Evolutionary conservation across 2,113 vertebrate species (phyloP), one percentile per base, ranked within the genome.

Genomic region (Microtus richardsoni): DNA sequence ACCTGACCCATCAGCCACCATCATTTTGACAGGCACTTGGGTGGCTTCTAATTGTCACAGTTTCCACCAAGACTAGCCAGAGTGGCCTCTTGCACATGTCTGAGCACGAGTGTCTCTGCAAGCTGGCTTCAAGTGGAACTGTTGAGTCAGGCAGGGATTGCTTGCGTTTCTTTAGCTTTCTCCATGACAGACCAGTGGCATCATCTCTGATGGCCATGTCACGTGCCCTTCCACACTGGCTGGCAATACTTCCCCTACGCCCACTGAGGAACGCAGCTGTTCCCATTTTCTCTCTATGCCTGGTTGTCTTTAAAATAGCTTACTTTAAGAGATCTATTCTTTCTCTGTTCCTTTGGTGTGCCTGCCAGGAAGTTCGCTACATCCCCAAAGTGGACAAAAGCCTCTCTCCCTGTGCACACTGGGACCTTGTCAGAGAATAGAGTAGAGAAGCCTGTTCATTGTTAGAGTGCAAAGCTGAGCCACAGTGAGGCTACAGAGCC

Each of bases 401-500:
- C 64, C n/a, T 26, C 0, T 19, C 5, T 7, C 52, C 9, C 87
- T 52, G 17, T 3, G 24, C 70, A n/a, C 14, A 0, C 60, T 26
- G 39, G 19, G 10, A 68, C 70, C 86, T 9, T 58, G 82, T 73
- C 44, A 5, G 19, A 39, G 52, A 44, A 41, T 26, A 33, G 62
- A 16, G 9, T 41, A 78, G 88, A 36, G 26, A 49, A 41, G n/a
- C 36, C 70, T 85, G 54, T 80, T 94, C 80, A 2, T 93, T 77
- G 88, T 89, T 68, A 91, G 74, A 66, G 28, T 39, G 22, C 41
- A 75, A 41, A 91, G 68, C 80, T 44, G 33, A 91, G 82, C 28
- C 84, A 41, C 49, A 36, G 24, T n/a, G 54, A 28, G 79, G n/a
- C 26, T 49, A 36, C n/a, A 86, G 66, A 60, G 30, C 52, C 88